Base-by-base conservation (phyloP, 2,888 invertebrate genomes). In the Athripsodes cinereus region DNA sequence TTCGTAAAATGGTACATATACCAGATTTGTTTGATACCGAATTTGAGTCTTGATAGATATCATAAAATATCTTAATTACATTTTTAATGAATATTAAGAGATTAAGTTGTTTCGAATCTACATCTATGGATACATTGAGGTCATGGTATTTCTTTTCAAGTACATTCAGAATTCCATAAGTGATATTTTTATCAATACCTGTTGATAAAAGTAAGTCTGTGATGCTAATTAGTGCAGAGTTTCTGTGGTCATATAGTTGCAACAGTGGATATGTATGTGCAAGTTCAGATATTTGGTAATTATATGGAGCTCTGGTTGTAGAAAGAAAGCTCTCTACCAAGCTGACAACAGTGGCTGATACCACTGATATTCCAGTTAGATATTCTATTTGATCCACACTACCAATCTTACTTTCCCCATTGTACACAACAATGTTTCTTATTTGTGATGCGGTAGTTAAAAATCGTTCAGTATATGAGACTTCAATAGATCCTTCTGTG, bases 381-480 rank as follows among this genome's bases (percentile, higher is more conserved):
- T 79, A 78, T 68, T 79, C 80, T 44, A 82, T 78, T 0, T 74
- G 69, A 64, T 77, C 76, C 6, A 74, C 72, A 11, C 48, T 35
- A 20, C 51, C 40, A 13, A 26, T 35, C n/a, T 21, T 46, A 16
- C 13, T 31, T 5, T 19, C 5, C 13, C 58, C 50, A n/a, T 47
- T 49, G 63, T 76, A 78, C 60, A 76, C 74, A 60, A 76, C 73
- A 10, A 76, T 76, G 58, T 78, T 78, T 66, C 78, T 78, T 52
- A 79, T 76, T 67, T 78, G 78, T 0, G 75, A 72, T n/a, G 78
- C 74, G 52, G 78, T 68, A 66, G 76, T 74, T 21, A 78, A 78
- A 51, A 88, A 75, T 62, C 84, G 83, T 69, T 87, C 83, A 20
- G 85, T 84, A 69, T 86, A 88, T 59, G 79, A 78, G n/a, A 88